A percentile compares a stretch with the other conserved stretches of the same genome.
Evolutionary conservation across 2,113 vertebrate species (phyloP).

Genomic region (Hemibagrus wyckioides): DNA sequence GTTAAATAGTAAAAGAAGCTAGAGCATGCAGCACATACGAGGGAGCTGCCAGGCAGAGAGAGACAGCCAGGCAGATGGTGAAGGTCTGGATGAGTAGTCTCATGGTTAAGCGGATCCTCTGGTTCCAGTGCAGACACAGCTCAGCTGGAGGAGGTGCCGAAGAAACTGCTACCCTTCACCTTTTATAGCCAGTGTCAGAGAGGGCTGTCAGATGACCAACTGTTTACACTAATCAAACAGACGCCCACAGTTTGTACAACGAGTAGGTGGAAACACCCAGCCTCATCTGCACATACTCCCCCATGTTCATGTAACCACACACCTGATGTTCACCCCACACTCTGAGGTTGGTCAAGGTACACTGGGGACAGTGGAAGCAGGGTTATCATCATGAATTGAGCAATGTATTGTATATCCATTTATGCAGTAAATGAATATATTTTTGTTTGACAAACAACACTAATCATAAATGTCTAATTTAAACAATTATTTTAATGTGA

Average conservation of each 20-base stretch:
- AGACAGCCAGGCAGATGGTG: constrained; percentile 60
- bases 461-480: too few species aligned
- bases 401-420: not conserved
- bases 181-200: constrained; percentile 45
- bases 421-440: not conserved
- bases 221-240: constrained; percentile 8
- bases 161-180: not conserved
- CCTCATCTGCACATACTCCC: not conserved
- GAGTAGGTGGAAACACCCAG: not conserved
- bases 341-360: constrained; percentile 44
- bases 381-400: not conserved
- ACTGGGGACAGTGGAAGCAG: not conserved
- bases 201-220: constrained; percentile 4
- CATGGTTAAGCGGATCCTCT: constrained; percentile 63
- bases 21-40: constrained; percentile 59
- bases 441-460: too few species aligned
- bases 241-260: constrained; percentile 25
- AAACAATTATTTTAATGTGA: too few species aligned
- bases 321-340: constrained; percentile 12
- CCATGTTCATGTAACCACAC: not conserved
- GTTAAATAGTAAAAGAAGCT: not conserved
- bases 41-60: constrained; percentile 45
- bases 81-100: constrained; percentile 60
- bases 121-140: constrained; percentile 47
- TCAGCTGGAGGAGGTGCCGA: constrained; percentile 43